Conservation (phyloP, 2,797 vertebrate species). For the Rhadinocentrus ornatus region DNA sequence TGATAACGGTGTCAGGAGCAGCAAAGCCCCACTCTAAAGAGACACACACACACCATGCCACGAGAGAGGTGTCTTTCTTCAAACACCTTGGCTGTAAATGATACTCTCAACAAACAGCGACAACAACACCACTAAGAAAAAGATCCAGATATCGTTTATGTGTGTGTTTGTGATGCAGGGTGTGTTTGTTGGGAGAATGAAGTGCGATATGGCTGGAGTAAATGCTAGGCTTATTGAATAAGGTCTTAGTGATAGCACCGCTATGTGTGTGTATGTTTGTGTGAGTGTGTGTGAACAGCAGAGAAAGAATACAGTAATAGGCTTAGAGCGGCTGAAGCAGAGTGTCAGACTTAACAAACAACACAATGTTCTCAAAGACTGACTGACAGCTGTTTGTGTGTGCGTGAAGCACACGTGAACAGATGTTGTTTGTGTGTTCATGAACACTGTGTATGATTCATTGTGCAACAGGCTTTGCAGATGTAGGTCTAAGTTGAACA, state of each 20-base stretch:
- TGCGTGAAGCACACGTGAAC: not conserved
- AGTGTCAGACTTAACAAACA: slow-evolving; percentile 70
- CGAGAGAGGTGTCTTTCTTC: slow-evolving; percentile 83
- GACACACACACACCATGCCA: slow-evolving; percentile 78
- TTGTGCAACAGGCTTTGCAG: slow-evolving; percentile 30
- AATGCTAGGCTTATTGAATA: slow-evolving; percentile 82
- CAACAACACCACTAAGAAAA: slow-evolving; percentile 63
- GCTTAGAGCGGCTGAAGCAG: slow-evolving; percentile 70
- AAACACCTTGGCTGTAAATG: slow-evolving; percentile 90
- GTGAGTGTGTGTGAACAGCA: slow-evolving; percentile 62
- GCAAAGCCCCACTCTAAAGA: slow-evolving; percentile 90
- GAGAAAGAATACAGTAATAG: slow-evolving; percentile 74
- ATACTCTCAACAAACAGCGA: slow-evolving; percentile 91
- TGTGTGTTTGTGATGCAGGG: slow-evolving; percentile 20
- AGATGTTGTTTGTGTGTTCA: slow-evolving; percentile 1
- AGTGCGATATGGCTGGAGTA: slow-evolving; percentile 74
- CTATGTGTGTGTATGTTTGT: slow-evolving; percentile 35
- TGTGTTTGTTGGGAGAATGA: slow-evolving; percentile 67
- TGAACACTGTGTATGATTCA: slow-evolving; percentile 1
- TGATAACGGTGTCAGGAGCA: slow-evolving; percentile 93
- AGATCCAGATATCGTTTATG: slow-evolving; percentile 60
- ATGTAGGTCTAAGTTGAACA: slow-evolving; percentile 8
- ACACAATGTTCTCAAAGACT: slow-evolving; percentile 61
- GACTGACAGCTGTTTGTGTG: slow-evolving; percentile 63
- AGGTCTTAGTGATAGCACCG: slow-evolving; percentile 69